These are phyloP conservation scores for Sipha maydis DNA, from an alignment of 2,888 invertebrate species.

Conservation along the genomic window DNA sequence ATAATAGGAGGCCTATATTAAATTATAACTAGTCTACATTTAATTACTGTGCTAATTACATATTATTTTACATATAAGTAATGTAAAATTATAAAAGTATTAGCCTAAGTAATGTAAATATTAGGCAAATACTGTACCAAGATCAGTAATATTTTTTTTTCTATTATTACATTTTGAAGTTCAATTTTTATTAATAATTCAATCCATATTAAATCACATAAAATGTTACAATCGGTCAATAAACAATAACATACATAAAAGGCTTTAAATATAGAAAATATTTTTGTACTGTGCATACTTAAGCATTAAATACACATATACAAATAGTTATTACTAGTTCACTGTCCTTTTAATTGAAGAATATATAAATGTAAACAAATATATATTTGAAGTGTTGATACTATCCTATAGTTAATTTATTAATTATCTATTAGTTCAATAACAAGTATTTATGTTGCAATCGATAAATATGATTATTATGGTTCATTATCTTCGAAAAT, in stretches of 20 bases:
- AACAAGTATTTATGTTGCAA: conserved; percentile 33
- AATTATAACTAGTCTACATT: background rate
- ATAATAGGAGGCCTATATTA: no score
- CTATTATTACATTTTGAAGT: conserved; percentile 3
- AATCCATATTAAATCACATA: background rate
- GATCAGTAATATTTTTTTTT: background rate
- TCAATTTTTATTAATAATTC: conserved; percentile 5
- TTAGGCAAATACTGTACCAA: background rate
- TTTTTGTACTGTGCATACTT: background rate
- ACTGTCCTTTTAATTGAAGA: background rate
- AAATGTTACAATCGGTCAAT: conserved; percentile 37
- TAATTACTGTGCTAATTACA: background rate
- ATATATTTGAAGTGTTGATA: conserved; percentile 20
- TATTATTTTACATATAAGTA: background rate
- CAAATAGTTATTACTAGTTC: conserved; percentile 6
- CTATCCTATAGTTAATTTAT: background rate
- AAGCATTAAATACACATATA: background rate
- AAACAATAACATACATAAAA: conserved; percentile 16
- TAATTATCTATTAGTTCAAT: background rate
- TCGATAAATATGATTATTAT: background rate
- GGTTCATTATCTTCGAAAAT: conserved; percentile 36
- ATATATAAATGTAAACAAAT: background rate
- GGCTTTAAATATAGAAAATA: background rate
- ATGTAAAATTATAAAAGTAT: no score
- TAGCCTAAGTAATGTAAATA: background rate